Evolutionary conservation across 1,140 invertebrate species (phyloP), one percentile per base, ranked within the genome.

Genomic region (Brachionus rotundiformis): DNA sequence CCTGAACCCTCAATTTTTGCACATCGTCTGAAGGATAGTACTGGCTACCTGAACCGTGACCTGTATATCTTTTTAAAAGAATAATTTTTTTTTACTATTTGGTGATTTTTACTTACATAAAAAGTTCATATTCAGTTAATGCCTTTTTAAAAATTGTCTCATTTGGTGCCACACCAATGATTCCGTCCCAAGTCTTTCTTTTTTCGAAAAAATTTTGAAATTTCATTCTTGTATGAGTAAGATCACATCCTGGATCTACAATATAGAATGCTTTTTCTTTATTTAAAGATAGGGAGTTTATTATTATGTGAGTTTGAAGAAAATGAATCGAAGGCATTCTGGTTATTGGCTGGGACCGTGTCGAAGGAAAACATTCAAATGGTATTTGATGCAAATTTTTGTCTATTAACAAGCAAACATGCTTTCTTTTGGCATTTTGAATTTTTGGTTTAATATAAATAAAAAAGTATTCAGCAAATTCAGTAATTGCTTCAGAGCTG

Each of bases 41-140:
- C 84, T 92, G 91, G 75, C 90, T 90, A 3, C 93, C 93, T 86
- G 90, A 91, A 3, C 93, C 93, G 89, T 94, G 93, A 3, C 93
- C 93, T 86, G 90, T 91, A 86, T 93, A 93, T 8, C 88, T 88
- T 82, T 19, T 8, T 19, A 4, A 49, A 13, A 63, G 29, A 31
- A 68, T 7, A 29, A 68, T 33, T 33, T 39, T 16, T 36, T 59
- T 39, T 2, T 11, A 41, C n/a, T 41, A 41, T 41, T 49, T 23
- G 16, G 54, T 3, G 59, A 27, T 13, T 63, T n/a, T n/a, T 16
- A 11, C 54, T 81, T 36, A 81, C 79, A 81, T 63, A 19, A 81
- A 63, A 36, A 81, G 31, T 16, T 81, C 59, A 31, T 65, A 63
- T 65, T 63, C 54, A 41, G 54, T 81, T 16, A 81, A 49, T 2